Conservation (phyloP, 1,140 invertebrate species). For the Bactericera cockerelli region DNA sequence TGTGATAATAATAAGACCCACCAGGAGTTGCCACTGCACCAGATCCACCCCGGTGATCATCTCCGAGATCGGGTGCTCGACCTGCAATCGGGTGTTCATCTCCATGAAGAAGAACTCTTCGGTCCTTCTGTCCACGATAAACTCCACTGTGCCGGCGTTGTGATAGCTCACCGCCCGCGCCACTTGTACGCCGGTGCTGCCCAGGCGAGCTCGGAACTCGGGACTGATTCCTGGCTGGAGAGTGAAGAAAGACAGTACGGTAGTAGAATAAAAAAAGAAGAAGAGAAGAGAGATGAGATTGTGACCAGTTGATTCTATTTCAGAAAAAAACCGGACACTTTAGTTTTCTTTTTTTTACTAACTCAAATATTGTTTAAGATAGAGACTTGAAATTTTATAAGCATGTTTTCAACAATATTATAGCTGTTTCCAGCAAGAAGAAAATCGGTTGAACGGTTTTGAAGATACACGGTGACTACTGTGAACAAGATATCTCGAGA, state of each 20-base stretch:
- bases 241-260: not conserved
- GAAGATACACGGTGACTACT: too few species aligned
- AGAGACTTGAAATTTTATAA: too few species aligned
- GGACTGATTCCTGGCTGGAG: constrained; percentile 59
- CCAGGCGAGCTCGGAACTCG: constrained; percentile 58
- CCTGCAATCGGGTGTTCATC: constrained; percentile 90
- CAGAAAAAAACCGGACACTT: too few species aligned
- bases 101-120: constrained; percentile 98
- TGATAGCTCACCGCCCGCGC: constrained; percentile 81
- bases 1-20: constrained; percentile 26
- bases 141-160: constrained; percentile 66
- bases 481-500: too few species aligned
- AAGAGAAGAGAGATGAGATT: too few species aligned
- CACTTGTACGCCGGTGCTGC: constrained; percentile 78
- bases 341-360: too few species aligned
- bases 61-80: constrained; percentile 97
- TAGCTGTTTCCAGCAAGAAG: too few species aligned
- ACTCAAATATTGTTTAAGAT: too few species aligned
- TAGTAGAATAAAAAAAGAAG: too few species aligned
- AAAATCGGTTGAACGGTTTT: too few species aligned
- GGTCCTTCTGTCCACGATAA: constrained; percentile 67
- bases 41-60: constrained; percentile 89
- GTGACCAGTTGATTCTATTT: too few species aligned
- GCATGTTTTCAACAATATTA: too few species aligned
- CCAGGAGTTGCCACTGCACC: constrained; percentile 89